Conservation (phyloP, 2,888 invertebrate genomes). For the Luperina nickerlii region DNA sequence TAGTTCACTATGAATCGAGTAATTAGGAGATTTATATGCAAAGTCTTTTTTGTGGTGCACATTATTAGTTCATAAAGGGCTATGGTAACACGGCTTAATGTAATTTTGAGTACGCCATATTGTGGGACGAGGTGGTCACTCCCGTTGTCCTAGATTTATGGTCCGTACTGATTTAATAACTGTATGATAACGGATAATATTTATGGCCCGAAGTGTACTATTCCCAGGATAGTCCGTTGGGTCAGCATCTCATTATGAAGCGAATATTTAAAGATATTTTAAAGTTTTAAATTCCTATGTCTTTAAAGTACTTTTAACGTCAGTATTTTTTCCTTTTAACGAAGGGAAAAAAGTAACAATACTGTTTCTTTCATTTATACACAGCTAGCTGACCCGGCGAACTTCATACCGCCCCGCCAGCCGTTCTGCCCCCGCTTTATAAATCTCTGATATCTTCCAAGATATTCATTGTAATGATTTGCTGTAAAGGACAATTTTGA, state of each 20-base stretch:
- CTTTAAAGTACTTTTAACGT: background rate
- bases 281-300: background rate
- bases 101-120: conserved; percentile 82
- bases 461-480: no score
- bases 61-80: conserved; percentile 87
- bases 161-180: conserved; percentile 85
- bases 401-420: no score
- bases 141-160: conserved; percentile 88
- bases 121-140: conserved; percentile 85
- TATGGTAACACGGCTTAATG: conserved; percentile 83
- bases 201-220: conserved; percentile 76
- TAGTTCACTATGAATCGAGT: conserved; percentile 85
- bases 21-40: conserved; percentile 91
- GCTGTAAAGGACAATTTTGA: no score
- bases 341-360: no score
- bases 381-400: no score
- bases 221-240: conserved; percentile 78
- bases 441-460: no score
- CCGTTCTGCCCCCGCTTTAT: no score
- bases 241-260: conserved; percentile 57
- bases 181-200: conserved; percentile 84
- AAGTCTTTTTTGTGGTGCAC: conserved; percentile 87
- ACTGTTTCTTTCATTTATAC: no score
- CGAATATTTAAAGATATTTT: conserved; percentile 1
- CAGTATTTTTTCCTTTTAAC: no score